Evolutionary conservation across 2,113 vertebrate genomes (phyloP), one percentile per base, ranked within the genome.

Genomic region (Saguinus imperator): DNA sequence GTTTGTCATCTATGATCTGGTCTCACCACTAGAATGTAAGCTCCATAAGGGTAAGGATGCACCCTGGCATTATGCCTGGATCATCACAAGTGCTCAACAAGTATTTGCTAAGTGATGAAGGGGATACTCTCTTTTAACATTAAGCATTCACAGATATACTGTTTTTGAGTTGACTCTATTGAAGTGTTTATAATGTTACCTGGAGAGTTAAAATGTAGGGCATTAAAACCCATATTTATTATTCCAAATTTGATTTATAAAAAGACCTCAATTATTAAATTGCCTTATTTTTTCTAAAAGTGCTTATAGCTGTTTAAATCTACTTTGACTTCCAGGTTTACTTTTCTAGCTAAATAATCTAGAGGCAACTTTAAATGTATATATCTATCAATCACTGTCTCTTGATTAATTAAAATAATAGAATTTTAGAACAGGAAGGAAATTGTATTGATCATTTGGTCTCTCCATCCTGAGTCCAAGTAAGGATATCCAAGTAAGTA

Each of bases 91-190:
- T 45, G 1, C 25, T 88, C 79, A n/a, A 81, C 52, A 88, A 87
- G 58, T 82, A 91, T 81, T 90, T 96, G 40, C n/a, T 83, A 91
- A 95, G 57, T 93, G 37, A 64, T 91, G 29, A 88, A 66, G 86
- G 37, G 16, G 66, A 68, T 17, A n/a, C 16, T 29, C 6, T 95
- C 16, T 80, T 14, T 73, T 87, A 92, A 58, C 13, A 86, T 79
- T 82, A 93, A 93, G 13, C 16, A 50, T 21, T 94, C n/a, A 93
- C 84, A 6, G 9, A 64, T n/a, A 55, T 4, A 85, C 21, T 29
- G 3, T 25, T 82, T 83, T n/a, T 73, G 20, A 83, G 8, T 40
- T 73, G 52, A 73, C 21, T n/a, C 32, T 73, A 13, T 32, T 52
- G 27, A 55, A 75, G 11, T 64, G 58, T 18, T 75, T 75, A 43